These are phyloP conservation scores for Fistularia tabacaria DNA, from an alignment of 2,797 vertebrate species.

Conservation along the genomic window DNA sequence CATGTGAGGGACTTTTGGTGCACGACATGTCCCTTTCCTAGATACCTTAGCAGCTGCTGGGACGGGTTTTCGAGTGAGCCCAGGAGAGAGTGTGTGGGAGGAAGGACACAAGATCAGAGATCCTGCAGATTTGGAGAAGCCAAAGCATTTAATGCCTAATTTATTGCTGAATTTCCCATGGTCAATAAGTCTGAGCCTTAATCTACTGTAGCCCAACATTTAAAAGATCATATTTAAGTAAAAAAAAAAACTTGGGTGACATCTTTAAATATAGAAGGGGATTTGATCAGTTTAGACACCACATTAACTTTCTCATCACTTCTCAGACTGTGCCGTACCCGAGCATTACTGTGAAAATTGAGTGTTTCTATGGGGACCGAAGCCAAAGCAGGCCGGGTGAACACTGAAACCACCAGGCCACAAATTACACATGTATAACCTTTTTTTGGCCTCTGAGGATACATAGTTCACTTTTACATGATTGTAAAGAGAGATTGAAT, in stretches of 20 bases:
- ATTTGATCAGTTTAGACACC: constrained; percentile 4
- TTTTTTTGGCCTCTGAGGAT: constrained; percentile 52
- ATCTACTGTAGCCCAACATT: too few relatives aligned
- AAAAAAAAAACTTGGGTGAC: too few relatives aligned
- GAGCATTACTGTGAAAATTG: constrained; percentile 19
- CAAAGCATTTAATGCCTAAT: too few relatives aligned
- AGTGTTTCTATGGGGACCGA: constrained; percentile 31
- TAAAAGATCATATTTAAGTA: too few relatives aligned
- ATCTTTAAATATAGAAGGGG: background rate
- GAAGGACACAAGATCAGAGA: background rate
- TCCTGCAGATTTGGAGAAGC: too few relatives aligned
- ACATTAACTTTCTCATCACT: constrained; percentile 4
- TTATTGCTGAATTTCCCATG: too few relatives aligned
- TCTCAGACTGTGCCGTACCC: constrained; percentile 3
- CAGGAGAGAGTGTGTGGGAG: constrained; percentile 14
- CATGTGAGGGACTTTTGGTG: constrained; percentile 21
- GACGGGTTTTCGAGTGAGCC: constrained; percentile 36
- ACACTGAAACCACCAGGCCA: constrained; percentile 40
- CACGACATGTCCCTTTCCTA: constrained; percentile 17
- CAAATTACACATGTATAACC: constrained; percentile 62
- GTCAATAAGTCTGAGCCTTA: too few relatives aligned
- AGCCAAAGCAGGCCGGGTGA: constrained; percentile 31
- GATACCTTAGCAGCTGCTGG: constrained; percentile 12
- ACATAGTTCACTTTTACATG: constrained; percentile 52
- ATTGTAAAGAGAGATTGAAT: constrained; percentile 42